Evolutionary conservation across 2,888 invertebrate genomes (phyloP), one percentile per base, ranked within the genome.

Genomic region (Tachina lurida): DNA sequence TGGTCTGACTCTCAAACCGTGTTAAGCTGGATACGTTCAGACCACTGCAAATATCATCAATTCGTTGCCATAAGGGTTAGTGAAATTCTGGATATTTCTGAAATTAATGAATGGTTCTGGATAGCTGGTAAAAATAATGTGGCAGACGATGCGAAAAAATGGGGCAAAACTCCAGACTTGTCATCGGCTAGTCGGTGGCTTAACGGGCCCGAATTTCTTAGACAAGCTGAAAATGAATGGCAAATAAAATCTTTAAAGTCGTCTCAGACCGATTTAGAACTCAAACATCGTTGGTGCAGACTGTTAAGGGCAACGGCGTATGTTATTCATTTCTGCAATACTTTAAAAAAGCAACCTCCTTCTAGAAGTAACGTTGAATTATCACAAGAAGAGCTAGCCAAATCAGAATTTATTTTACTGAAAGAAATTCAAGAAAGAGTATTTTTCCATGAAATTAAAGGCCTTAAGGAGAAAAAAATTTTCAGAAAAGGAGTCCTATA

Each of bases 391-490:
- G 76, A 75, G 15, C 10, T 76, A 17, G 4, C 5, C 3, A 45
- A 39, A 13, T 73, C 77, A 12, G 78, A 78, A 73, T 39, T 7
- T 13, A n/a, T 71, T n/a, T 47, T 83, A 54, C 22, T 65, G 17
- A 63, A 54, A 15, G 60, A 15, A 15, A 58, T 13, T 13, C 47
- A 13, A 13, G 12, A 22, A 22, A 22, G 22, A 22, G 22, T 22
- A 22, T 22, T 22, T 22, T 22, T 22, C 22, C 22, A 22, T 22
- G 22, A 22, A 22, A 22, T 22, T 22, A 22, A 22, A 22, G 1
- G 22, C 22, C 22, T 22, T 22, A 22, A 22, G 22, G 22, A 22
- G 22, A 22, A 22, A 22, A 22, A 22, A 22, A 22, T 3, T 1
- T 22, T 22, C 22, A 22, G 22, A 22, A 22, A 22, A 22, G 1